phyloP scores from a whole-genome alignment of 2,888 invertebrate species.

The Ichneumon xanthorius region DNA sequence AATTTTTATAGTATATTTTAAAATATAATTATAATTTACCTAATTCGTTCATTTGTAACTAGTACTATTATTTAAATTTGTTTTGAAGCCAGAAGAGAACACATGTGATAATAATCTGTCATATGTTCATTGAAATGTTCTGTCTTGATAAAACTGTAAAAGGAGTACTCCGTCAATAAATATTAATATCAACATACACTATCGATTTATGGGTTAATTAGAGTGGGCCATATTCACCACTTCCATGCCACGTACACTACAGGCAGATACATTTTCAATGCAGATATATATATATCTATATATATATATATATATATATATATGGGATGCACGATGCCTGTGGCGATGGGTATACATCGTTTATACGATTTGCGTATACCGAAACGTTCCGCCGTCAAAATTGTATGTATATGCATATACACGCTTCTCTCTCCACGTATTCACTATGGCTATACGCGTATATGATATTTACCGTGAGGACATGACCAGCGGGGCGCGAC shows the following conservation, averaged over 20 bases:
- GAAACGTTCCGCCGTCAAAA: neutral
- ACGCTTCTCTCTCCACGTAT: neutral
- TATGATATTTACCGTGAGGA: conserved; percentile 31
- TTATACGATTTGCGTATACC: conserved; percentile 2
- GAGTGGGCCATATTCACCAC: neutral
- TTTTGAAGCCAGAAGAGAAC: no score
- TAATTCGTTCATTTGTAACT: no score
- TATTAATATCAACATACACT: no score
- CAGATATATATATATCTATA: neutral
- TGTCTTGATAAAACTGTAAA: no score
- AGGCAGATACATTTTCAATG: neutral
- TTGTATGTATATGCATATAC: neutral
- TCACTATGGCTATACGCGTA: neutral
- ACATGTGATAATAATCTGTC: no score
- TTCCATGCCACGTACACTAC: neutral
- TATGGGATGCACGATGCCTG: neutral
- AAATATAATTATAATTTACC: no score
- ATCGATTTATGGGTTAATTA: neutral
- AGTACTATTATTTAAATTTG: no score
- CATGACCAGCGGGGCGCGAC: conserved; percentile 24
- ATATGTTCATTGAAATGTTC: no score
- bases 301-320: neutral
- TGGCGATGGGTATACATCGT: neutral
- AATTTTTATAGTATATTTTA: no score
- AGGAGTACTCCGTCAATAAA: no score